Conservation (phyloP, 2,797 vertebrate species). For the Mormyrops attenuatus region DNA sequence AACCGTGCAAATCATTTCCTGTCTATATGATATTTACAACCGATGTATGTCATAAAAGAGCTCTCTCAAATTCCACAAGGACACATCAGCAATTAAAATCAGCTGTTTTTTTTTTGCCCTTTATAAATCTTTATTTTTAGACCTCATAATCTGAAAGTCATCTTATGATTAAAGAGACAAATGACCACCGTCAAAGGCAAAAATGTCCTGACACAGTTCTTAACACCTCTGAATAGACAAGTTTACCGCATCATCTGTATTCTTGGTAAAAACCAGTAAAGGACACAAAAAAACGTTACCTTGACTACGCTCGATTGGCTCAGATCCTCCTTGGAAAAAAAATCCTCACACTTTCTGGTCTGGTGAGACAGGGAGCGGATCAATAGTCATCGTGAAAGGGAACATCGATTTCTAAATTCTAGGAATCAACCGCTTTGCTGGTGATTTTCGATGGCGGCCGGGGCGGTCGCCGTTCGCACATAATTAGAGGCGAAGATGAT, state of each 20-base stretch:
- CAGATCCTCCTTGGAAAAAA: background rate
- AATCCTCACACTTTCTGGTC: background rate
- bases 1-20: background rate
- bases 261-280: background rate
- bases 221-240: background rate
- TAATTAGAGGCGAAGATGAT: background rate
- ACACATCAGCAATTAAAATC: background rate
- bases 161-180: background rate
- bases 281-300: background rate
- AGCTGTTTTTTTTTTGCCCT: background rate
- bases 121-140: background rate
- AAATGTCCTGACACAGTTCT: background rate
- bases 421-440: slow-evolving; percentile 9
- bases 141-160: background rate
- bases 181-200: background rate
- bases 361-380: background rate
- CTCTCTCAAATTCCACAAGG: background rate
- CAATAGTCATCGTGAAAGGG: background rate
- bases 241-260: background rate
- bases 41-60: background rate
- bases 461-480: background rate
- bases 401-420: slow-evolving; percentile 13
- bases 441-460: background rate
- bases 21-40: background rate
- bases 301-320: background rate